Conservation (phyloP, 2,113 vertebrate species). For the Sylvietta virens region DNA sequence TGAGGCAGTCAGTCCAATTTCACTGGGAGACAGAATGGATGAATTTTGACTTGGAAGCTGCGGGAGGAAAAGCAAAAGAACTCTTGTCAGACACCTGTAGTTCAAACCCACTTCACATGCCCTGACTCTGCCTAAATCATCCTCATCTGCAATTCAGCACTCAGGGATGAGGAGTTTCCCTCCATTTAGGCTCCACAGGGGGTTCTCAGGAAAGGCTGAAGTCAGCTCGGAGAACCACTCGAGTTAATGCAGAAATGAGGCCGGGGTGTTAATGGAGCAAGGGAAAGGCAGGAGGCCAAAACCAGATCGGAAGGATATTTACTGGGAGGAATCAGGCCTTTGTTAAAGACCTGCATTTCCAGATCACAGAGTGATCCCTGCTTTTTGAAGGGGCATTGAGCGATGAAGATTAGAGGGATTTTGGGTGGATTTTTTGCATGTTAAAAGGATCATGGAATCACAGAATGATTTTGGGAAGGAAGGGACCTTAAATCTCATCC, state of each 20-base stretch:
- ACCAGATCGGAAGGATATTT: background rate
- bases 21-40: background rate
- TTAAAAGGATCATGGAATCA: background rate
- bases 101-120: slow-evolving; percentile 8
- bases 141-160: slow-evolving; percentile 17
- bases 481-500: background rate
- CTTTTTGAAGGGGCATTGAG: background rate
- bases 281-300: background rate
- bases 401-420: background rate
- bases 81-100: slow-evolving; percentile 19
- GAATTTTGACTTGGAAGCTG: slow-evolving; percentile 34
- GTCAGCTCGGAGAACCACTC: slow-evolving; percentile 11
- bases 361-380: accelerated
- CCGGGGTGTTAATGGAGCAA: slow-evolving; percentile 9
- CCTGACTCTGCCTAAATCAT: background rate
- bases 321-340: background rate
- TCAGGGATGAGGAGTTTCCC: slow-evolving; percentile 2
- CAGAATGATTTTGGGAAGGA: background rate
- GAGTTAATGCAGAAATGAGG: slow-evolving; percentile 32
- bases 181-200: background rate
- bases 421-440: background rate
- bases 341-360: background rate
- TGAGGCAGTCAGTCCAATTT: background rate
- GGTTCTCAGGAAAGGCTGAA: background rate
- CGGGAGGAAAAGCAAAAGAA: background rate